Evolutionary conservation across 2,888 invertebrate genomes (phyloP), one percentile per base, ranked within the genome.

Genomic region (Apodemia hepburni): DNA sequence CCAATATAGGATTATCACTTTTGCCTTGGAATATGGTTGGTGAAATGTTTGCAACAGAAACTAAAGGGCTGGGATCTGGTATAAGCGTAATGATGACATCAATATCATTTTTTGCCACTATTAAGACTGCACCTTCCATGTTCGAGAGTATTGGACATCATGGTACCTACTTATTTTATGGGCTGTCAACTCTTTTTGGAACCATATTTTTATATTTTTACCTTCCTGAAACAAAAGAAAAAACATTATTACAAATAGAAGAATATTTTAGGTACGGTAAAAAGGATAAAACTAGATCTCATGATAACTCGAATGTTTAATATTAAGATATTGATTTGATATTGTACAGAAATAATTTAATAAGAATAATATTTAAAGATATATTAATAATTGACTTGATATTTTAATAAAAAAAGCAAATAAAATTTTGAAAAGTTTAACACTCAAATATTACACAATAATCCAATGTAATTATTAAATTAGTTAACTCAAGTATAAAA

Each of bases 1-100:
- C 94, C 6, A 91, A 93, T 64, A 80, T 94, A 61, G 95, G 95
- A 7, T 83, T 94, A 61, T 86, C 93, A 15, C 94, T 95, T 0
- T 74, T 96, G 60, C 95, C 96, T 0, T 96, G 96, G 94, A 94
- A 95, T 65, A 93, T 96, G 93, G 94, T 95, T 38, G 95, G 95
- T 0, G 96, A 96, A 81, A 81, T 96, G 7, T 95, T 95, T 74
- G 93, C 95, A 2, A 92, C 93, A 9, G 92, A 92, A 69, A 92
- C 93, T 3, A 92, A 94, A 65, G 95, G 95, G 0, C 74, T 94
- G n/a, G 95, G 95, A 4, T 94, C 95, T 8, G 95, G 95, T 0
- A 84, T 95, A 11, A 93, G 94, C 66, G 93, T 94, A 0, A 94
- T 93, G 80, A 93, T 93, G 76, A 93, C 93, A 0, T 95, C 94